These are phyloP conservation scores for Pseudopipra pipra DNA, from an alignment of 2,113 vertebrate genomes.

Conservation along the genomic window DNA sequence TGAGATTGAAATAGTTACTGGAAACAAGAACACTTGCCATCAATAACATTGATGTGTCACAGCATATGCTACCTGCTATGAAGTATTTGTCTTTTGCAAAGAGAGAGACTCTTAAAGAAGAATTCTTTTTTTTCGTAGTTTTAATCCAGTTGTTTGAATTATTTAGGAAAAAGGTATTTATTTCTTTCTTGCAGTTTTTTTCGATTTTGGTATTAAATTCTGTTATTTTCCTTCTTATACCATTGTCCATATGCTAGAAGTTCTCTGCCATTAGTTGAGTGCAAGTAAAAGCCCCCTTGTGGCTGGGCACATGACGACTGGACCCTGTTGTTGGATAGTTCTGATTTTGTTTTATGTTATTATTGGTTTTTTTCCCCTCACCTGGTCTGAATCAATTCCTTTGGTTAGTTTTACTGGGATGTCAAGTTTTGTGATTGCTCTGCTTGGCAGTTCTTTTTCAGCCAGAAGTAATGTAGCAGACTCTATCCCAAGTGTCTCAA, in stretches of 20 bases:
- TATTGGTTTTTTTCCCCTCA: rapidly evolving
- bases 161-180: not conserved
- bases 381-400: not conserved
- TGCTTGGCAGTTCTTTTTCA: not conserved
- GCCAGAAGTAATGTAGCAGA: not conserved
- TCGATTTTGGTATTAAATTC: not conserved
- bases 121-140: not conserved
- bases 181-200: not conserved
- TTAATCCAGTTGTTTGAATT: not conserved
- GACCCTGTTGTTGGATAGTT: not conserved
- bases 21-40: not conserved
- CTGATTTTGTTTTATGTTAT: not conserved
- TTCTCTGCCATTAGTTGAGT: not conserved
- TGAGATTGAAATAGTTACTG: not conserved
- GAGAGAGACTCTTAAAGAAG: not conserved
- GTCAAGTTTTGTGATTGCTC: not conserved
- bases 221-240: not conserved
- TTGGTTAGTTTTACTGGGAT: not conserved
- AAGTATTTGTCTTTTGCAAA: not conserved
- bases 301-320: not conserved
- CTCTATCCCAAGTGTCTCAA: not conserved
- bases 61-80: not conserved
- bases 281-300: not conserved
- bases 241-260: not conserved
- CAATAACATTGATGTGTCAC: not conserved